Conservation (phyloP, 2,888 invertebrate species). For the Zelleria hepariella region DNA sequence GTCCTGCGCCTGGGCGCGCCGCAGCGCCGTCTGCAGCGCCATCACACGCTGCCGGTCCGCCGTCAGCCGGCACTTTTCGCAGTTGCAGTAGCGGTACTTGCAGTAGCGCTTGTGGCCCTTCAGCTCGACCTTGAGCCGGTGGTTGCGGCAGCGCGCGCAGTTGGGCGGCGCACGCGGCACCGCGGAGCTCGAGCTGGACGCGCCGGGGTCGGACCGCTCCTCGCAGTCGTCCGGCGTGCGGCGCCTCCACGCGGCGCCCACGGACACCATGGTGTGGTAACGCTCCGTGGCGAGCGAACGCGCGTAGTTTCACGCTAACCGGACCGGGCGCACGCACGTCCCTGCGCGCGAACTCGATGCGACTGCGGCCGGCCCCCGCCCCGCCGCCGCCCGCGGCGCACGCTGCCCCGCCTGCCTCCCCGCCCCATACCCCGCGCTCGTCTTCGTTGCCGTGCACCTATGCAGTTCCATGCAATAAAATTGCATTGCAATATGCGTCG, state of each 20-base stretch:
- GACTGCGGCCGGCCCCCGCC: slow-evolving; percentile 31
- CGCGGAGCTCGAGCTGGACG: slow-evolving; percentile 68
- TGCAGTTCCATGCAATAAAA: slow-evolving; percentile 21
- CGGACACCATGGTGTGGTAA: slow-evolving; percentile 46
- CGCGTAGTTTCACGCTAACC: slow-evolving; percentile 44
- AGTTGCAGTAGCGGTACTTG: slow-evolving; percentile 85
- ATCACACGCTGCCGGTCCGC: slow-evolving; percentile 90
- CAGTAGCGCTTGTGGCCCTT: slow-evolving; percentile 96
- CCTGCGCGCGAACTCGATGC: slow-evolving; percentile 55
- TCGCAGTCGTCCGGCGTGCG: slow-evolving; percentile 63
- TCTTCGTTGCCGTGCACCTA: slow-evolving; percentile 22
- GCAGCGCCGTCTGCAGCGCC: slow-evolving; percentile 88
- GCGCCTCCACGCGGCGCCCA: slow-evolving; percentile 62
- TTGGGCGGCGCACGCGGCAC: slow-evolving; percentile 88
- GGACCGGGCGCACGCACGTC: slow-evolving; percentile 29
- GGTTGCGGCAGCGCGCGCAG: slow-evolving; percentile 94
- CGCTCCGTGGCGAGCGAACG: slow-evolving; percentile 6
- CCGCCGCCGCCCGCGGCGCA: slow-evolving; percentile 10
- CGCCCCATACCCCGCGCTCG: slow-evolving; percentile 31
- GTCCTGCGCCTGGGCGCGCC: slow-evolving; percentile 89
- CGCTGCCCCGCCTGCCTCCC: slow-evolving; percentile 28
- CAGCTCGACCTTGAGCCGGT: slow-evolving; percentile 87
- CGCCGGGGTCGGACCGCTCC: slow-evolving; percentile 61
- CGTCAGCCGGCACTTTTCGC: slow-evolving; percentile 89
- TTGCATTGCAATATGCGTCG: slow-evolving; percentile 9